These are phyloP conservation scores for Picathartes gymnocephalus DNA, from an alignment of 2,113 vertebrate species.

Conservation along the genomic window DNA sequence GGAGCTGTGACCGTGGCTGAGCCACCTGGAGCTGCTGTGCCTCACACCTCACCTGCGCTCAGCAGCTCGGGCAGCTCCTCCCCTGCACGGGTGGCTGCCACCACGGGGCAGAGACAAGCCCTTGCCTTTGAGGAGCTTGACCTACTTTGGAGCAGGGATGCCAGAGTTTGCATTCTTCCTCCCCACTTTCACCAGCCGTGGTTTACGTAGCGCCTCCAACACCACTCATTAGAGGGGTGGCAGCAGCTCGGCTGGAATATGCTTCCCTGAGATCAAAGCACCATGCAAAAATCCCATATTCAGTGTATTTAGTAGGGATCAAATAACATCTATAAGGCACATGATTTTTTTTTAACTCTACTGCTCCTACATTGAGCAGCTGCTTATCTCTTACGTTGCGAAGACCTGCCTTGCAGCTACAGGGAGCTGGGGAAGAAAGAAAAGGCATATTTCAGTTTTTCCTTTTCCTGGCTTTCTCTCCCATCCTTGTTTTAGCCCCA, in stretches of 20 bases:
- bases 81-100: not conserved
- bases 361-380: not conserved
- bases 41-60: not conserved
- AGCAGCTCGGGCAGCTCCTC: not conserved
- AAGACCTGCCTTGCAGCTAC: not conserved
- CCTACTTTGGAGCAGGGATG: slow-evolving; percentile 20
- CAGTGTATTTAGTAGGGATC: slow-evolving; percentile 30
- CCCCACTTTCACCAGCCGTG: not conserved
- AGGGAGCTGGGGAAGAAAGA: not conserved
- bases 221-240: slow-evolving; percentile 31
- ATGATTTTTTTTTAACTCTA: not conserved
- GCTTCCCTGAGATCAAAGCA: slow-evolving; percentile 18
- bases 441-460: not conserved
- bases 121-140: not conserved
- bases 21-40: not conserved
- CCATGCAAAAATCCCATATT: slow-evolving; percentile 15
- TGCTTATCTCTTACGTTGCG: not conserved
- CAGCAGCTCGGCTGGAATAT: not conserved
- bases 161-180: not conserved
- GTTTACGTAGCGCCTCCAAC: not conserved
- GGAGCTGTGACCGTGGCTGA: not conserved
- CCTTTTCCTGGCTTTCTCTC: not conserved
- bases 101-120: fast-evolving
- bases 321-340: slow-evolving; percentile 31
- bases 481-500: not conserved